Base-by-base conservation (phyloP, 1,140 invertebrate genomes). In the Hylaeus volcanicus region DNA sequence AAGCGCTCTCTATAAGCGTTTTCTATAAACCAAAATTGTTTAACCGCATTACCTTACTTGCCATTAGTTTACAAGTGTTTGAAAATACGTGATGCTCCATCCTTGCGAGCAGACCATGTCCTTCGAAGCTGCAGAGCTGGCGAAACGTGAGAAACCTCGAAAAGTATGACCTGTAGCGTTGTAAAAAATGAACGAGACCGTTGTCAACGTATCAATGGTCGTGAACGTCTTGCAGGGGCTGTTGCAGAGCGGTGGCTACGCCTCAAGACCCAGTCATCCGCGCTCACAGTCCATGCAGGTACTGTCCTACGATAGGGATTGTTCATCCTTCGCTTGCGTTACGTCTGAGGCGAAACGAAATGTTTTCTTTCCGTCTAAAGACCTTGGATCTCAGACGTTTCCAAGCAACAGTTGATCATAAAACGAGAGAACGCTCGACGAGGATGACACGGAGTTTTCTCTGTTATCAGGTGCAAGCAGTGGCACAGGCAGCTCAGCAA, bases 401-500 rank as follows among this genome's bases (percentile, higher is more conserved):
- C 15, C 15, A 12, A n/a, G 14, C 26, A 41, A 70, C 48, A 3
- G 39, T 9, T 63, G 12, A n/a, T 26, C 1, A 43, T n/a, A n/a
- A 1, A 14, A 3, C 14, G 2, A 8, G 14, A 51, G 15, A 51
- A 53, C 12, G n/a, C 1, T 12, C 8, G 6, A 12, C n/a, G 3
- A 37, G 0, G 45, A 68, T 53, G n/a, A 68, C n/a, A 51, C n/a
- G 45, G n/a, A 5, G n/a, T 9, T 9, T 11, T 26, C 3, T 61
- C 1, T 74, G 64, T 71, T 58, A 37, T 74, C 91, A 96, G 94
- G 94, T 97, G 37, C 95, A 96, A 82, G 51, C 96, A 1, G 95
- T 97, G 78, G 96, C 96, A 8, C 97, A 97, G 91, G 96, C 97
- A 66, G 96, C 96, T 1, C 97, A 97, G 91, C 97, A 97, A 82